Conservation (phyloP, 2,888 invertebrate species). For the Volucella zonaria region DNA sequence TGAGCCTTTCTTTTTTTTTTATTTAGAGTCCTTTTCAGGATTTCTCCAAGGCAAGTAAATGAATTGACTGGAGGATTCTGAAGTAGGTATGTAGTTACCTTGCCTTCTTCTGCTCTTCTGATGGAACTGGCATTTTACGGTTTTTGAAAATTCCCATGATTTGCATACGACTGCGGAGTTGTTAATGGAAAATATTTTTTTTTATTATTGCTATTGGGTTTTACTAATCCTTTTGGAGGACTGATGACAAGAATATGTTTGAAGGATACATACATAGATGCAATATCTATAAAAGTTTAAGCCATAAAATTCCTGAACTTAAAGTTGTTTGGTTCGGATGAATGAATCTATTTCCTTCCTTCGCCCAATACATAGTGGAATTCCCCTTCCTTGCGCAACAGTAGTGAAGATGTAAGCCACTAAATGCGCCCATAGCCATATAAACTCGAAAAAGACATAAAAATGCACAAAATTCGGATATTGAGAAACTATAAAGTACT, state of each 20-base stretch:
- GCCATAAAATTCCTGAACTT: conserved; percentile 6
- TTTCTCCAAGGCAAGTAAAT: conserved; percentile 22
- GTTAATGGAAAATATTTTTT: background rate
- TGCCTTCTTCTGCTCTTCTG: background rate
- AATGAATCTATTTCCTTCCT: too few relatives aligned
- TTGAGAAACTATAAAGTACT: conserved; percentile 9
- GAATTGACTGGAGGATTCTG: conserved; percentile 10
- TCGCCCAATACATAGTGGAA: too few relatives aligned
- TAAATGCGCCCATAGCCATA: background rate
- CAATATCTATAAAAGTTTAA: conserved; percentile 13
- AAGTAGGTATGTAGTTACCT: background rate
- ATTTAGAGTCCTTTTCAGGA: background rate
- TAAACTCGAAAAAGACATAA: background rate
- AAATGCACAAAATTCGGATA: background rate
- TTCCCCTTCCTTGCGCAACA: background rate
- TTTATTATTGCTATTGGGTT: conserved; percentile 17
- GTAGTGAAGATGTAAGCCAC: background rate
- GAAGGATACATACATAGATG: background rate
- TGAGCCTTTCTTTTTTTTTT: background rate
- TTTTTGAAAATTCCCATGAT: conserved; percentile 29
- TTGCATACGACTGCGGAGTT: conserved; percentile 24
- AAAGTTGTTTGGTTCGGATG: too few relatives aligned
- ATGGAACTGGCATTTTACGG: conserved; percentile 3
- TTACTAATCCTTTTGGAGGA: background rate
- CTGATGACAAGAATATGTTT: background rate